phyloP scores from a whole-genome alignment of 2,888 invertebrate genomes.

The Acrobasis suavella region DNA sequence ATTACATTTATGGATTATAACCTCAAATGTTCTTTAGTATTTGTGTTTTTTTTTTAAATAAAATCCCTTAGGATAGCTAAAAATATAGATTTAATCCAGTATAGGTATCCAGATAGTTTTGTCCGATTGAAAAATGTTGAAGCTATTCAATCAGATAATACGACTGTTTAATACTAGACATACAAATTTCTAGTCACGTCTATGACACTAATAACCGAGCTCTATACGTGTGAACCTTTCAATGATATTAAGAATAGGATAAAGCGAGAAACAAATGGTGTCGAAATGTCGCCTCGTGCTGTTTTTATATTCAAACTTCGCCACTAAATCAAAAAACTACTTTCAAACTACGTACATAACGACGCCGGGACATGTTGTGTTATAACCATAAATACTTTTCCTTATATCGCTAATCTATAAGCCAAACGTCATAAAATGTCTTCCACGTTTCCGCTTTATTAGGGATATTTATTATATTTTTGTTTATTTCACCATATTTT shows the following conservation, averaged over 20 bases:
- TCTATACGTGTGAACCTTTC: slow-evolving; percentile 47
- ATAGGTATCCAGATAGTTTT: no score
- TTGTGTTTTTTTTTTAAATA: no score
- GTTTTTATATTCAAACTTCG: slow-evolving; percentile 63
- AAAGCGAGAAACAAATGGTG: slow-evolving; percentile 61
- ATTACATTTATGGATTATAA: no score
- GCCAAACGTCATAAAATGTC: slow-evolving; percentile 34
- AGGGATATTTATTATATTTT: slow-evolving; percentile 16
- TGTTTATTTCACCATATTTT: slow-evolving; percentile 30
- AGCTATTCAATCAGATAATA: slow-evolving; percentile 24
- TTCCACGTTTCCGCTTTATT: slow-evolving; percentile 28
- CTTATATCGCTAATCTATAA: slow-evolving; percentile 33
- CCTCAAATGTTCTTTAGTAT: no score
- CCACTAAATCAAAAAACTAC: slow-evolving; percentile 62
- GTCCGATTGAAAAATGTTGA: no score
- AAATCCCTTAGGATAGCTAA: no score
- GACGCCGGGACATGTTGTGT: slow-evolving; percentile 30
- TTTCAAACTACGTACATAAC: slow-evolving; percentile 38
- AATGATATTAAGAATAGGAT: slow-evolving; percentile 52
- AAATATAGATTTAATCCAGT: no score
- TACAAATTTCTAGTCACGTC: slow-evolving; percentile 55
- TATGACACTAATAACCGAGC: slow-evolving; percentile 52
- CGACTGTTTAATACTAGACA: slow-evolving; percentile 35
- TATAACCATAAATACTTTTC: slow-evolving; percentile 27
- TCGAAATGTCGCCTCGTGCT: slow-evolving; percentile 52